A percentile compares a stretch with the other conserved stretches of the same genome.
Evolutionary conservation across 2,888 invertebrate genomes (phyloP).

Genomic region (Drosophila paramelanica): DNA sequence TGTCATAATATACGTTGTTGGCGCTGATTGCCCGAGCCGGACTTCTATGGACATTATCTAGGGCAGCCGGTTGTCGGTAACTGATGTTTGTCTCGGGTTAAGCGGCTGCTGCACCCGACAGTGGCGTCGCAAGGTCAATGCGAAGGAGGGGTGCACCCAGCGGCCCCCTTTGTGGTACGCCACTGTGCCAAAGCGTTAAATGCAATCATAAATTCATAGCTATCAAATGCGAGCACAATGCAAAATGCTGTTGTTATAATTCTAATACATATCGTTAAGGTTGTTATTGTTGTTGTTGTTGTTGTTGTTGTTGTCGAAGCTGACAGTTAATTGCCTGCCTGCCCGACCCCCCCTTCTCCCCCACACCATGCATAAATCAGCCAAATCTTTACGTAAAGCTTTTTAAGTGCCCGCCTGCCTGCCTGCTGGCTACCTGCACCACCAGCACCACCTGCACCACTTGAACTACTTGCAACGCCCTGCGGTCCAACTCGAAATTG

Average conservation of each 20-base stretch:
- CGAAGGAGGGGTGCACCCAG: neutral
- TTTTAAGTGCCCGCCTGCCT: constrained; percentile 15
- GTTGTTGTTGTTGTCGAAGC: constrained; percentile 20
- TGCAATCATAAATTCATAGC: constrained; percentile 62
- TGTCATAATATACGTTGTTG: constrained; percentile 12
- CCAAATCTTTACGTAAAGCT: constrained; percentile 53
- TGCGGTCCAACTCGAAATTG: constrained; percentile 41
- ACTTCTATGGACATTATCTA: constrained; percentile 57
- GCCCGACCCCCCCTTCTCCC: neutral
- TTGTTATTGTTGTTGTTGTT: neutral
- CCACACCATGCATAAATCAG: constrained; percentile 46
- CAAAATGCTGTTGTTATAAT: constrained; percentile 54
- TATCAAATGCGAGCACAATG: constrained; percentile 51
- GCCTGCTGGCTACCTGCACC: constrained; percentile 25
- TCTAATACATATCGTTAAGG: constrained; percentile 24
- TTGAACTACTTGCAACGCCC: constrained; percentile 53
- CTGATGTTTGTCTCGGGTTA: constrained; percentile 21
- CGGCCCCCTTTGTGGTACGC: constrained; percentile 3
- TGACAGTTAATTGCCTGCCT: constrained; percentile 62
- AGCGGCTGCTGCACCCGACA: constrained; percentile 24
- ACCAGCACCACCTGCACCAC: constrained; percentile 16
- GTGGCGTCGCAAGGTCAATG: constrained; percentile 48
- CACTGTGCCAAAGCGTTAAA: constrained; percentile 38
- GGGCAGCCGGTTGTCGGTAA: constrained; percentile 60
- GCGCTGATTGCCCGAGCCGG: constrained; percentile 44